A percentile compares a stretch with the other conserved stretches of the same genome.
Conservation (phyloP, 2,113 vertebrate genomes). For the Pagrus major region DNA sequence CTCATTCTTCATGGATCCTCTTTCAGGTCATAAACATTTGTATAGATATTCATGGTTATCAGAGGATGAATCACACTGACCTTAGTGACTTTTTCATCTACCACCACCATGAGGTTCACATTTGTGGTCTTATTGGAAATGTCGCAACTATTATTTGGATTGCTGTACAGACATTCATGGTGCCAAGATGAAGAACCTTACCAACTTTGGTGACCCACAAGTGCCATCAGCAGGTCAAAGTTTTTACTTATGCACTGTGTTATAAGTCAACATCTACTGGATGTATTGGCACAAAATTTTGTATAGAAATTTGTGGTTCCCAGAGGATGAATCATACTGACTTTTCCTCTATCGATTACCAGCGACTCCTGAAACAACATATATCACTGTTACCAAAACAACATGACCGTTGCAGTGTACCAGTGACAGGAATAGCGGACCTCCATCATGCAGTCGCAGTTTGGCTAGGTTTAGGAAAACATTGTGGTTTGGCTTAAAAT, state of each 20-base stretch:
- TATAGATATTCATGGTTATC: background rate
- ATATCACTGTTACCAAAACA: no score
- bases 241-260: background rate
- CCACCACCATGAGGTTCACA: no score
- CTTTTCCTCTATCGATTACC: no score
- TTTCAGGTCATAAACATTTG: conserved; percentile 26
- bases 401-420: no score
- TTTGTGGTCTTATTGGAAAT: no score
- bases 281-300: background rate
- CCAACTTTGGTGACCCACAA: background rate
- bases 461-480: no score
- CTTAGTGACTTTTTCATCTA: no score
- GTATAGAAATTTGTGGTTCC: background rate
- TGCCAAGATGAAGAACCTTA: background rate
- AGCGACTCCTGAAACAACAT: no score
- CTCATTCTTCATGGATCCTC: conserved; percentile 64
- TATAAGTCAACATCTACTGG: background rate
- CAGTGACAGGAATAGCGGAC: no score
- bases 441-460: no score
- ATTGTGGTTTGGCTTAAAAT: no score
- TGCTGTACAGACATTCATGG: background rate
- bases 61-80: no score
- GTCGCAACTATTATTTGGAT: background rate
- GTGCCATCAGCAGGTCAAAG: background rate
- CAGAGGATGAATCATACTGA: background rate